These are phyloP conservation scores for Neostethus bicornis DNA, from an alignment of 2,797 vertebrate genomes.

Conservation along the genomic window DNA sequence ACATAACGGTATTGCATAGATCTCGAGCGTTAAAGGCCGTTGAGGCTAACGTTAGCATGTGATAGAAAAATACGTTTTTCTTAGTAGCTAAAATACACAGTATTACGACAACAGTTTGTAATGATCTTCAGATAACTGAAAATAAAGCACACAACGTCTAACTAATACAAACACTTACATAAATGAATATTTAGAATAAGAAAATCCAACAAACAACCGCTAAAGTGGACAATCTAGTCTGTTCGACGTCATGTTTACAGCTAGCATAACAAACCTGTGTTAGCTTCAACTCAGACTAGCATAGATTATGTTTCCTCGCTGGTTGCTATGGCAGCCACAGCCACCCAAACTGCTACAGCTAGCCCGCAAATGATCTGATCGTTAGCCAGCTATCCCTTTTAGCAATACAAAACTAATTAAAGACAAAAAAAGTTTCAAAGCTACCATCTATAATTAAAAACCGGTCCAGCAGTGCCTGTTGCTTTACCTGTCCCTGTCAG, in stretches of 20 bases:
- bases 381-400: slow-evolving; percentile 5
- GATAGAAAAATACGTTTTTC: slow-evolving; percentile 56
- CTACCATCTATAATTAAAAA: not conserved
- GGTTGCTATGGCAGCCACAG: slow-evolving; percentile 87
- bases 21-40: slow-evolving; percentile 60
- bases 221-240: slow-evolving; percentile 14
- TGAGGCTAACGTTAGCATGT: slow-evolving; percentile 62
- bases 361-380: slow-evolving; percentile 31
- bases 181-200: slow-evolving; percentile 1
- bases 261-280: slow-evolving; percentile 62
- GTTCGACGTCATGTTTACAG: slow-evolving; percentile 34
- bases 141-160: slow-evolving; percentile 4
- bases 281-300: slow-evolving; percentile 48
- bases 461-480: not conserved
- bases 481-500: slow-evolving; percentile 55
- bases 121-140: slow-evolving; percentile 17
- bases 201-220: slow-evolving; percentile 1
- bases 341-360: slow-evolving; percentile 68
- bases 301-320: slow-evolving; percentile 76
- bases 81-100: slow-evolving; percentile 52
- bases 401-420: not conserved
- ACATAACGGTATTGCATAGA: slow-evolving; percentile 14
- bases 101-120: slow-evolving; percentile 11
- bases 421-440: not conserved
- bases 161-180: not conserved